Evolutionary conservation across 2,888 invertebrate genomes (phyloP), one percentile per base, ranked within the genome.

Genomic region (Chloroclystis v-ata): DNA sequence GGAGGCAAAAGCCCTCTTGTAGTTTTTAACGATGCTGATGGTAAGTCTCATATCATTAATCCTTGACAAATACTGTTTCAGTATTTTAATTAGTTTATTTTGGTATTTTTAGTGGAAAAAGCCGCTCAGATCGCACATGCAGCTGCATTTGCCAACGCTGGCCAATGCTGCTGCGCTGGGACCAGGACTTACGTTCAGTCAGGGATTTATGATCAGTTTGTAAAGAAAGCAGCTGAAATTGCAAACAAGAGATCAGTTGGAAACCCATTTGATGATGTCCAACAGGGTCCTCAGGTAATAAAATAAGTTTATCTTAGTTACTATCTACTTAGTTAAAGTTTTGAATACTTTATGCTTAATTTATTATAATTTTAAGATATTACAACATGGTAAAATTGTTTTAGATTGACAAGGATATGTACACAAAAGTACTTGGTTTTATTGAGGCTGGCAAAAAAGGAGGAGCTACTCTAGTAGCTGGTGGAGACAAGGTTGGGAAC

Each of bases 1-100:
- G 97, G 97, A 28, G 97, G 97, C 49, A 97, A 97, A 76, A 95
- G 95, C 71, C 96, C 97, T 0, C 81, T 96, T 11, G 94, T 97
- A 10, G 89, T 97, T 9, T 95, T 95, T 67, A 91, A 93, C 54
- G 96, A 96, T 82, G 93, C 91, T 33, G 90, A 95, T 72, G 82
- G 95, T 94, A 82, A 45, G 4, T 32, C 4, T 25, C 4, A 10
- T 16, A 6, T 10, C 4, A 4, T 4, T 10, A 2, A 16, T 5
- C 9, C 30, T 30, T 14, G 14, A 14, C 4, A 10, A 1, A 33
- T 20, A 20, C 10, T 20, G 3, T 32, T 32, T 9, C 1, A 11
- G 14, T 8, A 30, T 9, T 13, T 13, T n/a, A 9, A 13, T 13
- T 8, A 11, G 10, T 5, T n/a, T 10, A 11, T 10, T 46, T 43